A percentile compares a stretch with the other conserved stretches of the same genome.
These are phyloP conservation scores for Motacilla alba DNA, from an alignment of 2,113 vertebrate genomes.

Conservation along the genomic window DNA sequence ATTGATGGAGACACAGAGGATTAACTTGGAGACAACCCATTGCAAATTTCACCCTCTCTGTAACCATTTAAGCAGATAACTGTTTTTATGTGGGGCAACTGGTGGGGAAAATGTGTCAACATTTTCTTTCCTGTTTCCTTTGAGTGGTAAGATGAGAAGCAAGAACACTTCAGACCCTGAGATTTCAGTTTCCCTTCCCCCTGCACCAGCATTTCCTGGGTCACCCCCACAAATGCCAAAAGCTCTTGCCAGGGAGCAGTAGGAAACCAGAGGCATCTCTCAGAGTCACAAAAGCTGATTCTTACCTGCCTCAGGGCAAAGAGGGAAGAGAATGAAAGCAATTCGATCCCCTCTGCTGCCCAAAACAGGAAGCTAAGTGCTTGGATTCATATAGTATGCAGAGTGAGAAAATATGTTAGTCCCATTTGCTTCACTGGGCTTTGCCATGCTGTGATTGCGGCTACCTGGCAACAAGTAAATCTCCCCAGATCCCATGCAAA, in stretches of 20 bases:
- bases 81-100: conserved; percentile 17
- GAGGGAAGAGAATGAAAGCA: neutral
- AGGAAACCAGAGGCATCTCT: neutral
- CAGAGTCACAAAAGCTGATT: neutral
- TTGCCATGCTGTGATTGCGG: rapidly evolving
- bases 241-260: neutral
- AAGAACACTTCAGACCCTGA: neutral
- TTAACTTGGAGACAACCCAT: conserved; percentile 11
- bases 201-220: neutral
- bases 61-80: conserved; percentile 32
- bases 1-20: conserved; percentile 13
- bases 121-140: conserved; percentile 32
- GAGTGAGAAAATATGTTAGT: neutral
- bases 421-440: neutral
- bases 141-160: conserved; percentile 34
- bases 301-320: neutral
- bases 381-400: neutral
- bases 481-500: neutral
- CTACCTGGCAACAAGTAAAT: neutral
- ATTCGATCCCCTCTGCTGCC: neutral
- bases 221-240: neutral
- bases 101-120: conserved; percentile 12
- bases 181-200: neutral
- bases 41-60: neutral
- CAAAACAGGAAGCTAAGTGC: neutral